These are phyloP conservation scores for Lophura nycthemera DNA, from an alignment of 2,113 vertebrate species.

Conservation along the genomic window DNA sequence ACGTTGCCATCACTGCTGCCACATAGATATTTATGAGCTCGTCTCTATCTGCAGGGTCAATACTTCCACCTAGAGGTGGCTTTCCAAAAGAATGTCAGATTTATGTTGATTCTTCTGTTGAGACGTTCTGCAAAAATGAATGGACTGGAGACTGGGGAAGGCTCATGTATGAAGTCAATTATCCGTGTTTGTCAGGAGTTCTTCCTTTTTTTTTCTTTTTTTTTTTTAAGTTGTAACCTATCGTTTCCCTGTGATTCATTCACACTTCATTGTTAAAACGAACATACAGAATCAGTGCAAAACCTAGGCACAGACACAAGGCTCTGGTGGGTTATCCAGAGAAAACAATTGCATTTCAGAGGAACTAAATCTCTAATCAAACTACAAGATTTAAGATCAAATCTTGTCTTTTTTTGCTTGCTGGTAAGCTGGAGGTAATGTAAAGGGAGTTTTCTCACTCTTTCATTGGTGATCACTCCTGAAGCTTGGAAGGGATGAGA, in stretches of 20 bases:
- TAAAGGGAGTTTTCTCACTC: neutral
- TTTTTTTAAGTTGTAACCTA: conserved; percentile 15
- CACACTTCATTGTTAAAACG: neutral
- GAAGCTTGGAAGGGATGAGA: neutral
- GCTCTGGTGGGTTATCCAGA: neutral
- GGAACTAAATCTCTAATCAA: neutral
- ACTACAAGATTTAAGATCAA: neutral
- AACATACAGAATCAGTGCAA: neutral
- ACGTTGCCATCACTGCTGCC: conserved; percentile 7
- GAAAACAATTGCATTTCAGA: neutral
- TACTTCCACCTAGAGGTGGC: conserved; percentile 74
- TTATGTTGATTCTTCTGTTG: conserved; percentile 3
- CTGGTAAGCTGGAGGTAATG: neutral
- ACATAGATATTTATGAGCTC: conserved; percentile 59
- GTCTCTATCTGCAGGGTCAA: conserved; percentile 65
- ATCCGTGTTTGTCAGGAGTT: conserved; percentile 28
- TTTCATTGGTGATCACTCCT: neutral
- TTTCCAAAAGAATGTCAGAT: conserved; percentile 53
- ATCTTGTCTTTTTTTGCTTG: neutral
- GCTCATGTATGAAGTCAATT: conserved; percentile 19
- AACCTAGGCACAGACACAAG: neutral
- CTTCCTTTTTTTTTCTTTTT: neutral
- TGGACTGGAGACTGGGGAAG: neutral
- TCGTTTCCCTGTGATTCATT: conserved; percentile 17
- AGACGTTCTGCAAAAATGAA: conserved; percentile 4